Conservation (phyloP, 2,113 vertebrate genomes). For the Paedocypris sp. region DNA sequence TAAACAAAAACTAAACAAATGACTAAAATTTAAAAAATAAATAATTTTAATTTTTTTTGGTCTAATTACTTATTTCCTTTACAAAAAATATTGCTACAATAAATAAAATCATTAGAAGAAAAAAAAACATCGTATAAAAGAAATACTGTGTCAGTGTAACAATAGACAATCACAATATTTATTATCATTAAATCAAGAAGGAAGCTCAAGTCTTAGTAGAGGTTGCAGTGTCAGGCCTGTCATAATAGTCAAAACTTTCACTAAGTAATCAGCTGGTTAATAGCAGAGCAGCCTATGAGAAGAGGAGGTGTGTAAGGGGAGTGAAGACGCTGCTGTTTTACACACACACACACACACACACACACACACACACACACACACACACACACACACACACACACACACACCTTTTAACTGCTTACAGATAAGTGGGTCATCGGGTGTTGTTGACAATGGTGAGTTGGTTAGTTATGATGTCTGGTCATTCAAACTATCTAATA, state of each 20-base stretch:
- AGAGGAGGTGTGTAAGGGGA: not conserved
- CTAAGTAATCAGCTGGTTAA: not conserved
- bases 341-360: not conserved
- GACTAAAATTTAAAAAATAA: too few relatives aligned
- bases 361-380: not conserved
- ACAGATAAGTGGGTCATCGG: conserved; percentile 8
- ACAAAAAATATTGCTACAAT: too few relatives aligned
- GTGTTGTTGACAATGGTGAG: conserved; percentile 15
- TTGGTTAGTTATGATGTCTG: conserved; percentile 14
- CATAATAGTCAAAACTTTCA: not conserved
- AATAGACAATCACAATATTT: too few relatives aligned
- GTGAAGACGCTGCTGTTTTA: too few relatives aligned
- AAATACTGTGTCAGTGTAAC: too few relatives aligned
- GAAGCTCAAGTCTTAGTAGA: too few relatives aligned
- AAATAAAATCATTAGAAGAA: too few relatives aligned
- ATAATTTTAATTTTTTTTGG: too few relatives aligned
- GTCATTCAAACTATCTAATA: not conserved
- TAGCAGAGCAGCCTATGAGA: conserved; percentile 22
- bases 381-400: not conserved
- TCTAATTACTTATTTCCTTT: too few relatives aligned
- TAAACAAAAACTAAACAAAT: too few relatives aligned
- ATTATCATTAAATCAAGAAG: too few relatives aligned
- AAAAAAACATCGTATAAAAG: too few relatives aligned
- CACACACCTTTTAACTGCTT: not conserved
- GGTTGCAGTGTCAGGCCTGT: not conserved